Evolutionary conservation across 2,888 invertebrate genomes (phyloP).

Genomic region (Polylopha cassiicola): DNA sequence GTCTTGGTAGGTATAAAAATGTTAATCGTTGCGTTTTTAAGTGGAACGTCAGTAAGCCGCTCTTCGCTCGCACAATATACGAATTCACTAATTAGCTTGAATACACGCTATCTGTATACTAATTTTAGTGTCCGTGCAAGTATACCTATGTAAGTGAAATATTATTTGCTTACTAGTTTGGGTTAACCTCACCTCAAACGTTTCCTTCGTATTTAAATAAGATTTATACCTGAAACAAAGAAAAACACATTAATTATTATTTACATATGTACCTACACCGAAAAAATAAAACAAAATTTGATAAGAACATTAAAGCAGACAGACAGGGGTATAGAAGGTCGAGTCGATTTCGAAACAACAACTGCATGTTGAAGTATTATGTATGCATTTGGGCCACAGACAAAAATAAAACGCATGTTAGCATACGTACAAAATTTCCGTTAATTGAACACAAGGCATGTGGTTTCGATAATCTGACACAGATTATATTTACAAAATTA

Average conservation of each 20-base stretch:
- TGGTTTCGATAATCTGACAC: slow-evolving; percentile 11
- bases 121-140: slow-evolving; percentile 24
- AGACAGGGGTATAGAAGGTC: slow-evolving; percentile 50
- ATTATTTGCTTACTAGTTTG: slow-evolving; percentile 17
- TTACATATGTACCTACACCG: slow-evolving; percentile 28
- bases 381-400: slow-evolving; percentile 61
- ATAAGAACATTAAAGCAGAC: slow-evolving; percentile 40
- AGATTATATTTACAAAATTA: slow-evolving; percentile 9
- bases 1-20: slow-evolving; percentile 23
- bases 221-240: slow-evolving; percentile 65
- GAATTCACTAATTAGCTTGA: slow-evolving; percentile 29
- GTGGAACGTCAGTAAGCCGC: slow-evolving; percentile 26
- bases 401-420: slow-evolving; percentile 36
- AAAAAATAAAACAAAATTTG: slow-evolving; percentile 44
- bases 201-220: slow-evolving; percentile 35
- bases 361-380: slow-evolving; percentile 54
- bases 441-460: slow-evolving; percentile 15
- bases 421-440: slow-evolving; percentile 12
- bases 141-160: slow-evolving; percentile 21
- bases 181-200: slow-evolving; percentile 54
- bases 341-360: slow-evolving; percentile 53
- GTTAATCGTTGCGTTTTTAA: slow-evolving; percentile 26
- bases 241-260: slow-evolving; percentile 19
- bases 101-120: slow-evolving; percentile 26
- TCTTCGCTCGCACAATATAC: slow-evolving; percentile 25